Percentiles rank a stretch among this genome's conserved stretches.
phyloP scores from a whole-genome alignment of 1,140 invertebrate genomes.

The Drosophila serrata region DNA sequence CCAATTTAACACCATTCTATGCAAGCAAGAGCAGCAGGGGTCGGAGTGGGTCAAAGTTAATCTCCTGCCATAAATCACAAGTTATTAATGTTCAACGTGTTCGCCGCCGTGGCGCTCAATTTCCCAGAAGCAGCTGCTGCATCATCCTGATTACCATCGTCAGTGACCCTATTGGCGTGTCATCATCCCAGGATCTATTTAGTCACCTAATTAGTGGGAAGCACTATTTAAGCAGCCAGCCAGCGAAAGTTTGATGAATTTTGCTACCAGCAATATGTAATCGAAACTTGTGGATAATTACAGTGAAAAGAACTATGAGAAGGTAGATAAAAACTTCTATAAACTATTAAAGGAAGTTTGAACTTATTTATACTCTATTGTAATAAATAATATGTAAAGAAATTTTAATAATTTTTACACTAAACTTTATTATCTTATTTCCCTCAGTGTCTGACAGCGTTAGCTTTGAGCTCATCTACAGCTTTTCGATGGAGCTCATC shows the following conservation, averaged over 20 bases:
- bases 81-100: slow-evolving; percentile 76
- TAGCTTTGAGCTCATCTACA: neutral
- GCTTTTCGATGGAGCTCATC: slow-evolving; percentile 20
- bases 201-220: slow-evolving; percentile 62
- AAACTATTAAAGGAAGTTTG: neutral
- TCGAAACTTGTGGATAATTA: neutral
- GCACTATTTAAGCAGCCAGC: slow-evolving; percentile 31
- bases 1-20: slow-evolving; percentile 66
- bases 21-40: slow-evolving; percentile 7
- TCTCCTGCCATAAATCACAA: slow-evolving; percentile 68
- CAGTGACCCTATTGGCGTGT: slow-evolving; percentile 41
- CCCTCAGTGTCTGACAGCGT: neutral
- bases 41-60: slow-evolving; percentile 39
- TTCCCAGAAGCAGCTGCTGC: slow-evolving; percentile 47
- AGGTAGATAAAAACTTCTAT: neutral
- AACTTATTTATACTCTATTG: too few relatives aligned
- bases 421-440: neutral
- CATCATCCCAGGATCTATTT: slow-evolving; percentile 39
- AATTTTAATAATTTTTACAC: too few relatives aligned
- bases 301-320: slow-evolving; percentile 12
- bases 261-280: slow-evolving; percentile 5
- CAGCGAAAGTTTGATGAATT: slow-evolving; percentile 22
- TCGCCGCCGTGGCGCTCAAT: slow-evolving; percentile 50
- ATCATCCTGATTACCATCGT: slow-evolving; percentile 28
- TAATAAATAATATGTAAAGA: too few relatives aligned